Conservation (phyloP, 1,140 invertebrate genomes). For the Caerostris extrusa region DNA sequence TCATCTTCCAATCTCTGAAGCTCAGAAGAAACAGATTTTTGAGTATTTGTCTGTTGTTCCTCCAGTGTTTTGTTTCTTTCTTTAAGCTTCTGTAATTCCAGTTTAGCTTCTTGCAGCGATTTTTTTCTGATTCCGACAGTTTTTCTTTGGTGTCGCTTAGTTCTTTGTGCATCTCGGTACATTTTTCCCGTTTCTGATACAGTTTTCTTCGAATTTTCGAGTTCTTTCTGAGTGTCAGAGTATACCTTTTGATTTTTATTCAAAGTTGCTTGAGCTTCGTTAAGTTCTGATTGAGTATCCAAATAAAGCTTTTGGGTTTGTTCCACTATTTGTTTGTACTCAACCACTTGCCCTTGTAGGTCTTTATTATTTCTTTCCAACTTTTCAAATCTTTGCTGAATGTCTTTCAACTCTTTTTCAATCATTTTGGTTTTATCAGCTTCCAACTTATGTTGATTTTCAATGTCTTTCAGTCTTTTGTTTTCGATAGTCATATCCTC, state of each 20-base stretch:
- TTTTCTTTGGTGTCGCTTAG: slow-evolving; percentile 50
- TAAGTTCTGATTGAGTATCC: slow-evolving; percentile 74
- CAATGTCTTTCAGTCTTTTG: slow-evolving; percentile 69
- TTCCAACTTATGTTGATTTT: slow-evolving; percentile 69
- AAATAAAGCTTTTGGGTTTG: slow-evolving; percentile 75
- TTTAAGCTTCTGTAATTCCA: slow-evolving; percentile 64
- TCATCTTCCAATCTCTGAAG: slow-evolving; percentile 74
- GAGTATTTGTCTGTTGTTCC: slow-evolving; percentile 67
- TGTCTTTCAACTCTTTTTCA: slow-evolving; percentile 76
- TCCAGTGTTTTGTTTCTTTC: slow-evolving; percentile 66
- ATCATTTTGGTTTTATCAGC: slow-evolving; percentile 77
- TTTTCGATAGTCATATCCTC: slow-evolving; percentile 74
- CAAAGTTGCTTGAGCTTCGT: slow-evolving; percentile 83
- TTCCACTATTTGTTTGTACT: slow-evolving; percentile 89
- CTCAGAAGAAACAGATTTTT: slow-evolving; percentile 73
- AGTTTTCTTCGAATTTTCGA: slow-evolving; percentile 93
- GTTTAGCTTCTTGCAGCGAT: slow-evolving; percentile 36
- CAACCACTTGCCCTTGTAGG: slow-evolving; percentile 87
- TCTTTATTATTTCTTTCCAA: slow-evolving; percentile 87
- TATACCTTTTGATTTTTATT: slow-evolving; percentile 88
- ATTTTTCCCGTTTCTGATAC: slow-evolving; percentile 92
- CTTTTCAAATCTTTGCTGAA: slow-evolving; percentile 85
- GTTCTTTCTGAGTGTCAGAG: slow-evolving; percentile 88
- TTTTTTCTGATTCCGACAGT: slow-evolving; percentile 30
- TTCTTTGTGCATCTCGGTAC: slow-evolving; percentile 66